Percentiles rank a stretch among this genome's conserved stretches.
Conservation (phyloP, 2,888 invertebrate species). For the Hydriomena furcata region DNA sequence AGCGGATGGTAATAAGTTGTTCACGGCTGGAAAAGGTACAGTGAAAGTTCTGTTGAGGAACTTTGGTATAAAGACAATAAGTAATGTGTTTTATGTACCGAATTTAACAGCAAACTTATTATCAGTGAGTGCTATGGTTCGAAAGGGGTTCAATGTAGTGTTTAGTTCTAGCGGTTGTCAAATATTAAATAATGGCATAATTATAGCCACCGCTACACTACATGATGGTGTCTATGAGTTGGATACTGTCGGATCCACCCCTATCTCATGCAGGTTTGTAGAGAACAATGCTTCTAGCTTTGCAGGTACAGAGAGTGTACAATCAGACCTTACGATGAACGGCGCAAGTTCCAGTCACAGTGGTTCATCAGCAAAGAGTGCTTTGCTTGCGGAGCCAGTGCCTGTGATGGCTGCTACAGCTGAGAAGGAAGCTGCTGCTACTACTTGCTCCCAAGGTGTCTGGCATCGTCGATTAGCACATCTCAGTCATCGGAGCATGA, state of each 20-base stretch:
- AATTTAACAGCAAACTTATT: conserved; percentile 21
- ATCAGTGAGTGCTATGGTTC: conserved; percentile 19
- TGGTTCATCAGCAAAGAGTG: too few relatives aligned
- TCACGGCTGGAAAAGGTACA: conserved; percentile 6
- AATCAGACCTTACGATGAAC: background rate
- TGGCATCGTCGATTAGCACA: background rate
- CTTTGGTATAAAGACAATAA: conserved; percentile 15
- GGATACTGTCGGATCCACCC: conserved; percentile 10
- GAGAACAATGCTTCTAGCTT: background rate
- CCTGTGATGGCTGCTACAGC: background rate
- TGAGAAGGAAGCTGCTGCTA: background rate
- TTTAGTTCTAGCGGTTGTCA: conserved; percentile 11
- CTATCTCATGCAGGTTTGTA: background rate
- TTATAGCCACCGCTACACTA: conserved; percentile 2
- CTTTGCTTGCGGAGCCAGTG: background rate
- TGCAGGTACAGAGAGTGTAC: background rate
- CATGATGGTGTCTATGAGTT: conserved; percentile 12
- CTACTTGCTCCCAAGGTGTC: too few relatives aligned
- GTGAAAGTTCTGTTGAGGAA: conserved; percentile 10
- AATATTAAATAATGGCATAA: background rate
- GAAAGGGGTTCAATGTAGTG: conserved; percentile 4
- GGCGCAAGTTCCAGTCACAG: too few relatives aligned
- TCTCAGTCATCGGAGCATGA: conserved; percentile 14
- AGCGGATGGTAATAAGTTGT: conserved; percentile 10
- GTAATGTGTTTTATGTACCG: conserved; percentile 24